phyloP scores from a whole-genome alignment of 2,888 invertebrate species.

The Cryptops parisi region DNA sequence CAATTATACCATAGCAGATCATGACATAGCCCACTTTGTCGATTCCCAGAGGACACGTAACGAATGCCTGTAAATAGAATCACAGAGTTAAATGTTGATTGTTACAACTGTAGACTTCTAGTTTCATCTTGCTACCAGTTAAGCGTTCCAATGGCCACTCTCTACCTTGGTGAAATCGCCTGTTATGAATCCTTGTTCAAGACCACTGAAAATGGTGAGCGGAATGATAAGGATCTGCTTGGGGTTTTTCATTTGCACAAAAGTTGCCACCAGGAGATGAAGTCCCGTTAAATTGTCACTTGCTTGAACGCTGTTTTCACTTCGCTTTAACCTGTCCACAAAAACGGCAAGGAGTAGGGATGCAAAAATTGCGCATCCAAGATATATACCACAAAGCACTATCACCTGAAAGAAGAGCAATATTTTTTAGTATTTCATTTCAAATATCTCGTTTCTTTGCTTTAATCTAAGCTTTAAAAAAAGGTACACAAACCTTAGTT shows the following conservation, averaged over 20 bases:
- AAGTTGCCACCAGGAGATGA: conserved; percentile 70
- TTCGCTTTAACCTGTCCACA: not conserved
- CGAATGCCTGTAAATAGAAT: conserved; percentile 49
- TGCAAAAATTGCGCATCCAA: conserved; percentile 1
- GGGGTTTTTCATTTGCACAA: conserved; percentile 75
- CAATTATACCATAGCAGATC: conserved; percentile 92
- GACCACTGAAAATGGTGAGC: conserved; percentile 89
- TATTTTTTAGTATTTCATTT: not conserved
- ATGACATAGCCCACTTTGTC: conserved; percentile 91
- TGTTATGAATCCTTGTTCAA: conserved; percentile 93
- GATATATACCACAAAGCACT: conserved; percentile 7
- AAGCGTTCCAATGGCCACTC: too few relatives aligned
- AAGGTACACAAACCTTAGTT: not conserved
- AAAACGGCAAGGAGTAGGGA: conserved; percentile 10
- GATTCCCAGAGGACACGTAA: conserved; percentile 69
- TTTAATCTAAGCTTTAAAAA: not conserved
- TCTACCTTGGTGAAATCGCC: conserved; percentile 44
- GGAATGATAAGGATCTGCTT: conserved; percentile 87
- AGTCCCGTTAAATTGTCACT: conserved; percentile 42
- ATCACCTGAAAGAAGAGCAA: conserved; percentile 1
- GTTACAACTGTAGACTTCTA: too few relatives aligned
- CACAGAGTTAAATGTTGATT: too few relatives aligned
- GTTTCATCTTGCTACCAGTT: too few relatives aligned
- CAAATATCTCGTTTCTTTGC: not conserved
- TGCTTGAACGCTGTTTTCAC: not conserved